These are phyloP conservation scores for Manduca sexta DNA, from an alignment of 1,140 invertebrate genomes.

Conservation along the genomic window DNA sequence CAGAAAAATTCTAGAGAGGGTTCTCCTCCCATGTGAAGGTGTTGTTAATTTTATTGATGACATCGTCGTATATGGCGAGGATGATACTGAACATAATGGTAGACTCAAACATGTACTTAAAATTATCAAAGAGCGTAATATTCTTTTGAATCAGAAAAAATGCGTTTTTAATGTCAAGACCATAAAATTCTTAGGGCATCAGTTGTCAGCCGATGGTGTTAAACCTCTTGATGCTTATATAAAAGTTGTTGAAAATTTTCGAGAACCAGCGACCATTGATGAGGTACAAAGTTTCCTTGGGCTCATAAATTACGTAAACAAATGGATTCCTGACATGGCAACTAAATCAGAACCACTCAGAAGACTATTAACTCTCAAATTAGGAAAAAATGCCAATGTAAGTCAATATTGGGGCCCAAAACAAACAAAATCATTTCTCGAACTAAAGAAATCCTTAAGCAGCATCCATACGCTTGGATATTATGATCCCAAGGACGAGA, in stretches of 20 bases:
- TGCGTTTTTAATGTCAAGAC: conserved; percentile 14
- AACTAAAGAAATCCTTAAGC: neutral
- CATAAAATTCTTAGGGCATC: conserved; percentile 36
- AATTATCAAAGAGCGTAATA: conserved; percentile 1
- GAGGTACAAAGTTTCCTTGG: conserved; percentile 45
- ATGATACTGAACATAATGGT: neutral
- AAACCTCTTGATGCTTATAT: conserved; percentile 20
- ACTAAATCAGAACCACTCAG: conserved; percentile 23
- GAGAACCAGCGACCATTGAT: conserved; percentile 24
- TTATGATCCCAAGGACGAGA: conserved; percentile 20
- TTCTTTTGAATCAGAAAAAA: conserved; percentile 20
- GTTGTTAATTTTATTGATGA: neutral
- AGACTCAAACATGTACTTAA: neutral
- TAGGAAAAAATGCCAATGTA: conserved; percentile 7
- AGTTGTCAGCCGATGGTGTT: conserved; percentile 25
- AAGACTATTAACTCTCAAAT: conserved; percentile 24
- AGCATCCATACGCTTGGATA: conserved; percentile 10
- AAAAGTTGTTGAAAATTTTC: conserved; percentile 15
- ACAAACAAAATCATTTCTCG: conserved; percentile 8
- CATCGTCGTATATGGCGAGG: neutral
- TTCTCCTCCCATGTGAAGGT: neutral
- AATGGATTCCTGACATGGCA: conserved; percentile 42
- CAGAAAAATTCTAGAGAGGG: conserved; percentile 3
- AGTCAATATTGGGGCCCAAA: conserved; percentile 4
- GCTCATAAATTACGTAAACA: conserved; percentile 33